Base-by-base conservation (phyloP, 2,113 vertebrate genomes). In the Dendrocopos noguchii region DNA sequence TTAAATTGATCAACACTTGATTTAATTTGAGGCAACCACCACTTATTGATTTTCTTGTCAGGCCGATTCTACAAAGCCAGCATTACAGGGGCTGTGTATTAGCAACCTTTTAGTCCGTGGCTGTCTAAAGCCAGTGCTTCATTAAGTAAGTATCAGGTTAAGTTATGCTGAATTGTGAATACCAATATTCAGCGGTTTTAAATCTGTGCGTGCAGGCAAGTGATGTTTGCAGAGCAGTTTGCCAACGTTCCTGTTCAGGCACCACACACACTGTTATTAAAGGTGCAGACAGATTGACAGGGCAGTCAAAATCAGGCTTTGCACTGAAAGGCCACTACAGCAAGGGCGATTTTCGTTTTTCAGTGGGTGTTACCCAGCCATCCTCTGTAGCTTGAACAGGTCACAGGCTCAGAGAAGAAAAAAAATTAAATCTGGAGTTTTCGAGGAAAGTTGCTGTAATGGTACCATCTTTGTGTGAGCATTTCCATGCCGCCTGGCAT, bases 21-120 rank as follows among this genome's bases (percentile, higher is more conserved):
- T 94, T 94, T 93, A 79, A 95, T 91, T 92, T 91, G 70, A 93
- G 90, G 90, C 92, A 86, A 47, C 36, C 79, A n/a, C n/a, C 56
- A 17, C 64, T 46, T 73, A 94, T 87, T 33, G 87, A 94, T 92
- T 83, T 67, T 52, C 34, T 46, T 83, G 95, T 90, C 94, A 59
- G 46, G 81, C 80, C 42, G 80, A 87, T 84, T 77, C 56, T n/a
- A 75, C 34, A 72, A 12, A 63, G 52, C 74, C 21, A 85, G 92
- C 46, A 3, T 39, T 44, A 57, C 65, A 63, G 0, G 7, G 66
- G 3, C 31, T 50, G 34, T 1, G 11, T 21, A 21, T 66, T 46
- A 77, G 70, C 86, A 82, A 17, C 61, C 67, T 74, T 66, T 81
- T 27, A 66, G 89, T 13, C 78, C 68, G 70, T 5, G 59, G 84